A percentile compares a stretch with the other conserved stretches of the same genome.
Conservation (phyloP, 2,113 vertebrate genomes). For the Monopterus albus region DNA sequence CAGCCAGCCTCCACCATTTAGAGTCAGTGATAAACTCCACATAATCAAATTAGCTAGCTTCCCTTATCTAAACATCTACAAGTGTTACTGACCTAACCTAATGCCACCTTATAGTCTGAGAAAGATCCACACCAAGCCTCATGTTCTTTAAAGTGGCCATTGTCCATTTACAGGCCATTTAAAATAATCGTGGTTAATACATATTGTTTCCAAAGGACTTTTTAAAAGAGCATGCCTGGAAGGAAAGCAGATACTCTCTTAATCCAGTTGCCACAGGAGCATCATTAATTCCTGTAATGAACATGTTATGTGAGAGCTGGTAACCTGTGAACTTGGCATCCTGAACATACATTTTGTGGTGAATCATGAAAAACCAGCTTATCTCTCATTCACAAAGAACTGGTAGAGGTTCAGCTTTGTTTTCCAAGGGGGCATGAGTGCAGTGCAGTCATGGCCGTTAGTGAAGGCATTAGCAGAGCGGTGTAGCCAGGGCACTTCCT, state of each 20-base stretch:
- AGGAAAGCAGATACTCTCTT: conserved; percentile 75
- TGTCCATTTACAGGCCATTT: conserved; percentile 61
- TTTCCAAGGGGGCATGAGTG: conserved; percentile 80
- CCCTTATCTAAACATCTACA: conserved; percentile 79
- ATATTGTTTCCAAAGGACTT: conserved; percentile 43
- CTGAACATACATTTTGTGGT: conserved; percentile 73
- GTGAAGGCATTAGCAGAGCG: conserved; percentile 81
- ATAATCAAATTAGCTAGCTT: conserved; percentile 66
- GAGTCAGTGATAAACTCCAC: conserved; percentile 55
- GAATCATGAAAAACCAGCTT: conserved; percentile 74
- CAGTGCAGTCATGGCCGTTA: conserved; percentile 85
- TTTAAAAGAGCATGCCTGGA: conserved; percentile 41
- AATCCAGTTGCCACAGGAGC: conserved; percentile 70
- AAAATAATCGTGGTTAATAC: conserved; percentile 60
- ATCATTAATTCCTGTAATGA: conserved; percentile 82
- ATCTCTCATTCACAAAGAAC: conserved; percentile 71
- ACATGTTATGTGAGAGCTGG: conserved; percentile 69
- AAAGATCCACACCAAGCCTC: conserved; percentile 61
- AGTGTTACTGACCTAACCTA: conserved; percentile 71
- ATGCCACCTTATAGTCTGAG: conserved; percentile 70
- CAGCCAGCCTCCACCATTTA: conserved; percentile 56
- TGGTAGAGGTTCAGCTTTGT: conserved; percentile 69
- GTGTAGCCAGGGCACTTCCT: conserved; percentile 72
- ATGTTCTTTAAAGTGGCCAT: conserved; percentile 50
- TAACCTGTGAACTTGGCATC: conserved; percentile 77